Conservation (phyloP, 2,797 vertebrate genomes). For the Neostethus bicornis region DNA sequence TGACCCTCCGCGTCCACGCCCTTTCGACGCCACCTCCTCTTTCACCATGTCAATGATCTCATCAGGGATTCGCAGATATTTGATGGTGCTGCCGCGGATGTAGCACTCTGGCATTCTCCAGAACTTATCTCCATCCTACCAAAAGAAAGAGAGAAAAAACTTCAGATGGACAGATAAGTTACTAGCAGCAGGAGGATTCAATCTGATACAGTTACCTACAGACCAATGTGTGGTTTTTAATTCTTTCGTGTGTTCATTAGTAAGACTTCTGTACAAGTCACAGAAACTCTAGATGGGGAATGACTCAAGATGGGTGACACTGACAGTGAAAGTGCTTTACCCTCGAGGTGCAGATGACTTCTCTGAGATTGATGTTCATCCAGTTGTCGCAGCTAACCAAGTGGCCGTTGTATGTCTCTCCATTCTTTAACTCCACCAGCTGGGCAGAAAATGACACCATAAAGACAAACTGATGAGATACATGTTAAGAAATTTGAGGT, state of each 20-base stretch:
- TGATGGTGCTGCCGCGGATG: constrained; percentile 97
- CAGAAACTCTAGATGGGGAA: no score
- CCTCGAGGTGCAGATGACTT: constrained; percentile 97
- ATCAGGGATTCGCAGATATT: constrained; percentile 95
- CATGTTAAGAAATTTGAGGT: no score
- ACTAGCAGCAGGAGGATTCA: no score
- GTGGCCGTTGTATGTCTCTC: constrained; percentile 97
- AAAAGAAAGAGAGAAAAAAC: background rate
- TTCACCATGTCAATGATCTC: constrained; percentile 99
- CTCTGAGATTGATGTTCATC: constrained; percentile 99
- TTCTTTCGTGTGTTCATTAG: no score
- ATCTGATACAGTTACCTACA: no score
- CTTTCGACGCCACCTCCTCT: constrained; percentile 95
- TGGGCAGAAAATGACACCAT: constrained; percentile 45
- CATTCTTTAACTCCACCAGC: constrained; percentile 98
- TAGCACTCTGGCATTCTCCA: constrained; percentile 99
- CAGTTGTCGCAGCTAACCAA: constrained; percentile 99
- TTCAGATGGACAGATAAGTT: no score
- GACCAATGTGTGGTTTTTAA: no score
- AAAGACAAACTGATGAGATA: background rate
- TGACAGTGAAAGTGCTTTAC: constrained; percentile 68
- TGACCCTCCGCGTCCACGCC: constrained; percentile 89
- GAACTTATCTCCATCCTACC: constrained; percentile 96
- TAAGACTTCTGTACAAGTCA: no score
- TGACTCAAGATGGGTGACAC: no score